phyloP scores from a whole-genome alignment of 2,888 invertebrate genomes.

The Hypercompe scribonia region DNA sequence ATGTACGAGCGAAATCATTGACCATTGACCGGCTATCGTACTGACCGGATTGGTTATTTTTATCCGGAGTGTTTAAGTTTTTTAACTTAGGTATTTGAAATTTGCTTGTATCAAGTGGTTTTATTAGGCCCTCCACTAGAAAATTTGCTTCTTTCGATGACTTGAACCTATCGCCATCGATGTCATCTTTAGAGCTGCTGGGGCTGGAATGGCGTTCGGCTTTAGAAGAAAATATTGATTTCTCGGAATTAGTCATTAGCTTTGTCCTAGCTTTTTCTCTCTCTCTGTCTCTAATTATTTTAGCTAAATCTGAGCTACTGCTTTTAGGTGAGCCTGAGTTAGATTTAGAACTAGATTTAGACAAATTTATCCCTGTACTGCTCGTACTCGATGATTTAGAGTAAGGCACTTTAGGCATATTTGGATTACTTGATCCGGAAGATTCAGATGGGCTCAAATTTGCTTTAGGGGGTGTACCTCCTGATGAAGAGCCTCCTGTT shows the following conservation, averaged over 20 bases:
- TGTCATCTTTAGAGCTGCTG: conserved; percentile 88
- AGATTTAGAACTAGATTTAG: conserved; percentile 81
- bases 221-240: conserved; percentile 88
- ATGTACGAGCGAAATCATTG: conserved; percentile 77
- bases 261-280: conserved; percentile 86
- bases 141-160: conserved; percentile 88
- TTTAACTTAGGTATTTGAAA: conserved; percentile 95
- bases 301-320: conserved; percentile 85
- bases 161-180: conserved; percentile 89
- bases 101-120: conserved; percentile 92
- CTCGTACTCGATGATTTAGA: conserved; percentile 78
- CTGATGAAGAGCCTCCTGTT: conserved; percentile 69
- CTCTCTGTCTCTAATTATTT: conserved; percentile 87
- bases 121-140: conserved; percentile 91
- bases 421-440: conserved; percentile 63
- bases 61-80: conserved; percentile 82
- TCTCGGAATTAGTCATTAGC: conserved; percentile 87
- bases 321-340: conserved; percentile 88
- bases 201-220: conserved; percentile 90
- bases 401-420: conserved; percentile 81
- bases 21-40: conserved; percentile 80
- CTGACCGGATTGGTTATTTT: conserved; percentile 75
- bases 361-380: conserved; percentile 78
- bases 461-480: conserved; percentile 80
- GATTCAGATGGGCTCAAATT: conserved; percentile 77